Evolutionary conservation across 2,888 invertebrate species (phyloP), one percentile per base, ranked within the genome.

Genomic region (Drosophila dives): DNA sequence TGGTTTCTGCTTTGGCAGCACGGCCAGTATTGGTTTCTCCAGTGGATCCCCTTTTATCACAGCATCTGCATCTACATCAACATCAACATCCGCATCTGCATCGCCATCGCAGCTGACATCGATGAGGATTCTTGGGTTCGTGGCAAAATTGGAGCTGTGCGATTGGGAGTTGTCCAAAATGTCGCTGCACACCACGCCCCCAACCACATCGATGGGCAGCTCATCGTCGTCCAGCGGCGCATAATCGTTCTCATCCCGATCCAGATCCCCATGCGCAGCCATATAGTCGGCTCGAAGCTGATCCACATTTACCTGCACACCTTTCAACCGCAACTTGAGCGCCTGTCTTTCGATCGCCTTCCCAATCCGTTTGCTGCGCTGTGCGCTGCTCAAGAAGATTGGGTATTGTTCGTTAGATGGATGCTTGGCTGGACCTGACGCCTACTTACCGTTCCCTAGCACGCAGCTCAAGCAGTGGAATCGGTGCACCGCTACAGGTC

Each of bases 401-500:
- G 1, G 23, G 15, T 23, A 36, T 17, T 29, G 55, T 23, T 15
- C 15, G 45, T 45, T 45, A 45, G 23, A 12, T 45, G 15, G 17
- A n/a, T 2, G 20, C 40, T n/a, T 32, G n/a, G 23, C 20, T 3
- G 10, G 10, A 4, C 6, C 8, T 36, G 12, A 15, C 63, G 34
- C 20, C 20, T 20, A 68, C 93, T 94, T 93, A 95, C 95, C 94
- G 95, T 93, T 97, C 97, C 89, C 97, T 95, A n/a, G 97, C 96
- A 51, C 96, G 94, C 51, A 97, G 94, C 93, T 97, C 97, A 83
- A 96, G 97, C 2, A 97, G 96, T 0, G 98, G 98, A 85, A 99
- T 98, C 20, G 98, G 99, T 81, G 98, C 98, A 0, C 99, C 98
- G 79, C 97, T 97, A 93, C 99, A 99, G 67, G 98, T 98, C 93